Evolutionary conservation across 2,797 vertebrate species (phyloP).

Genomic region (Phoxinus dragarum): DNA sequence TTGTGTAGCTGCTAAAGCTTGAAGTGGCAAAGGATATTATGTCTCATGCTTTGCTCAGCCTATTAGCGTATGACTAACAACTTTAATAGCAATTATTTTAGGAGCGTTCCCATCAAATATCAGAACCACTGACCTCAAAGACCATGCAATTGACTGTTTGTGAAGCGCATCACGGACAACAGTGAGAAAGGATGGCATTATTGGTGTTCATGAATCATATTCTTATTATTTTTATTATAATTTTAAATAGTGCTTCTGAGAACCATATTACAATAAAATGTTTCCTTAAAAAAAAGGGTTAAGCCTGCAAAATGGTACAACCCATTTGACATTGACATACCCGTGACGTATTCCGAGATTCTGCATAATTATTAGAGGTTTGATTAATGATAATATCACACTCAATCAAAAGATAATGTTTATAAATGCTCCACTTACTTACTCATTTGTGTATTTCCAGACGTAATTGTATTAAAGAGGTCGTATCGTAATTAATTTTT

Average conservation of each 20-base stretch:
- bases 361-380: background rate
- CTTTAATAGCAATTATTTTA: background rate
- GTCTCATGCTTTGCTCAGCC: background rate
- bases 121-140: conserved; percentile 1
- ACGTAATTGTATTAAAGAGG: background rate
- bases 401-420: conserved; percentile 24
- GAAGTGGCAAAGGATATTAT: background rate
- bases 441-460: background rate
- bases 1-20: background rate
- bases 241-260: background rate
- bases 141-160: background rate
- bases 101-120: conserved; percentile 1
- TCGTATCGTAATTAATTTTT: background rate
- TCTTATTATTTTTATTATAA: background rate
- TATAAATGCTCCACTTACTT: conserved; percentile 13
- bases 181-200: background rate
- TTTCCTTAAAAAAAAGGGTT: background rate
- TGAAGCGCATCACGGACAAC: background rate
- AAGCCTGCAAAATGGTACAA: conserved; percentile 1
- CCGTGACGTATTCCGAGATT: background rate
- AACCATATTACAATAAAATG: background rate
- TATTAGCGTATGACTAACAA: background rate
- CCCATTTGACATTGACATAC: background rate
- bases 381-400: conserved; percentile 11
- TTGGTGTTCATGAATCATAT: background rate